Evolutionary conservation across 2,888 invertebrate species (phyloP).

Genomic region (Drosophila macrospina): DNA sequence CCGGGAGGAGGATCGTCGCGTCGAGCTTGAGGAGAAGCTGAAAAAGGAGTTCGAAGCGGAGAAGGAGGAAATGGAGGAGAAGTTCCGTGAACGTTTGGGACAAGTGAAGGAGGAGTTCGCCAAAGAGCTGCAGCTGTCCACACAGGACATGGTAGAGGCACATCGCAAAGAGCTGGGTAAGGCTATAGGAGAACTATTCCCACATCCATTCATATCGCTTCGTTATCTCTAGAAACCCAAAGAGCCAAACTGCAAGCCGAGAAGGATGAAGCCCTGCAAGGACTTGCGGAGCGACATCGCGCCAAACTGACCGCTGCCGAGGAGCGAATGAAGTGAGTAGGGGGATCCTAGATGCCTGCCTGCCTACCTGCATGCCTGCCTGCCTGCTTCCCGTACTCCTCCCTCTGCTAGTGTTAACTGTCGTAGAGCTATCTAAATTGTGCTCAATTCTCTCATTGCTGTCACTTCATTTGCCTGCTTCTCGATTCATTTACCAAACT

Average conservation of each 20-base stretch:
- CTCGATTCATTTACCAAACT: slow-evolving; percentile 46
- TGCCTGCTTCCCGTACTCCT: background rate
- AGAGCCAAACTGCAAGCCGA: slow-evolving; percentile 87
- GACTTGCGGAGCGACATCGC: slow-evolving; percentile 87
- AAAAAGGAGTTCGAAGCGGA: slow-evolving; percentile 88
- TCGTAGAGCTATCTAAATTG: slow-evolving; percentile 4
- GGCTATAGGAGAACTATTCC: background rate
- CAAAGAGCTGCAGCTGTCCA: slow-evolving; percentile 83
- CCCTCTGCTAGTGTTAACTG: slow-evolving; percentile 21
- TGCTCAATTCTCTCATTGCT: slow-evolving; percentile 7
- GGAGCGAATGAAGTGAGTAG: slow-evolving; percentile 86
- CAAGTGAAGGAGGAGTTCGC: slow-evolving; percentile 85
- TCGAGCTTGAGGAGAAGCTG: slow-evolving; percentile 79
- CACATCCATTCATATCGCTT: background rate
- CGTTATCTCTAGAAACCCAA: slow-evolving; percentile 80
- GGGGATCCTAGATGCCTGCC: background rate
- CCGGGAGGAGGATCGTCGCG: slow-evolving; percentile 84
- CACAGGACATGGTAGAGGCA: slow-evolving; percentile 88
- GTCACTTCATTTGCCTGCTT: slow-evolving; percentile 33
- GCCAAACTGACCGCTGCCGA: slow-evolving; percentile 84
- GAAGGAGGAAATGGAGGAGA: slow-evolving; percentile 90
- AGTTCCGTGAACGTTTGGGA: slow-evolving; percentile 88
- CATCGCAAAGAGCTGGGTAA: slow-evolving; percentile 90
- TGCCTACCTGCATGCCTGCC: background rate
- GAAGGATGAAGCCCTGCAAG: slow-evolving; percentile 87